These are phyloP conservation scores for Nautilus pompilius DNA, from an alignment of 1,140 invertebrate genomes.

Conservation along the genomic window DNA sequence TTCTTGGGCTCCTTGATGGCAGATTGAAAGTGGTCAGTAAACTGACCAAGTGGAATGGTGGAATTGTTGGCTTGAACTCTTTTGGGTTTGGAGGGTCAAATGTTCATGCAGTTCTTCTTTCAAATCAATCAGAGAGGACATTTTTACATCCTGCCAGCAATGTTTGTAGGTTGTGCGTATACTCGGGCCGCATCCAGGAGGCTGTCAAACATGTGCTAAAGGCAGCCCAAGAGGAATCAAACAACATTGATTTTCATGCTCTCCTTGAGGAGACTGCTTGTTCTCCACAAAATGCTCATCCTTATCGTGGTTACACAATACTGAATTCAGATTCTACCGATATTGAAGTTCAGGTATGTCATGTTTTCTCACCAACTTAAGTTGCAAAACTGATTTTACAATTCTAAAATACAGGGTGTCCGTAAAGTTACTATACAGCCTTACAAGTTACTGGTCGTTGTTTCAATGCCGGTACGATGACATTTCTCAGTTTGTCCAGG, in stretches of 20 bases:
- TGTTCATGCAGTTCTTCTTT: conserved; percentile 82
- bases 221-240: conserved; percentile 54
- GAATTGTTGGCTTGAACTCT: conserved; percentile 84
- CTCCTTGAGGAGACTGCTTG: conserved; percentile 74
- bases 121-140: conserved; percentile 35
- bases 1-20: conserved; percentile 82
- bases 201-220: conserved; percentile 70
- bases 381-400: too few relatives aligned
- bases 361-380: too few relatives aligned
- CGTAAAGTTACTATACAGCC: too few relatives aligned
- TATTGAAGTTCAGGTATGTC: conserved; percentile 33
- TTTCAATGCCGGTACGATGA: too few relatives aligned
- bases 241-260: conserved; percentile 74
- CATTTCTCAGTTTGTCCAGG: too few relatives aligned
- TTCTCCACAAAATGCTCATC: conserved; percentile 68
- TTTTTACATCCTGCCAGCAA: conserved; percentile 13
- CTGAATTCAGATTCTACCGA: conserved; percentile 54
- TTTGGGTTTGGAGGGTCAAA: conserved; percentile 98
- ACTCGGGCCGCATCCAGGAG: conserved; percentile 81
- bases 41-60: conserved; percentile 77
- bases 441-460: too few relatives aligned
- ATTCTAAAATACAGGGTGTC: too few relatives aligned
- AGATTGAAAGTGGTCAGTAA: conserved; percentile 81
- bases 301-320: conserved; percentile 74
- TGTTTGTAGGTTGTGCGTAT: conserved; percentile 66